Evolutionary conservation across 2,888 invertebrate genomes (phyloP), one percentile per base, ranked within the genome.

Genomic region (Drosophila anomelani): DNA sequence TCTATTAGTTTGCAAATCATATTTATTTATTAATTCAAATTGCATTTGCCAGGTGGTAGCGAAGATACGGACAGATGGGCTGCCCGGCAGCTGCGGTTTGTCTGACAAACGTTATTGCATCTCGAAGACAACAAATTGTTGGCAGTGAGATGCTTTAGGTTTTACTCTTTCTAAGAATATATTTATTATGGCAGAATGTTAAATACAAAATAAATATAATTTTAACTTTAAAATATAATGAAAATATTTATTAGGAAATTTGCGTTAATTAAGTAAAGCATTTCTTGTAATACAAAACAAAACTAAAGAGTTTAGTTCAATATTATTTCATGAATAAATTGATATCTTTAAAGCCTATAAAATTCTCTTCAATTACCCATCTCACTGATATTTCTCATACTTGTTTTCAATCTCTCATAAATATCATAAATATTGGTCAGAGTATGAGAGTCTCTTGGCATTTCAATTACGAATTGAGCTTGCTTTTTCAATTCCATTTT

Each of bases 1-100:
- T 71, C 71, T 69, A 71, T 77, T 76, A 74, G 74, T 74, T 59
- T 61, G 47, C 64, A 81, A 85, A 85, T 88, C 83, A 80, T 80
- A 88, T 85, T 85, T 83, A 85, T 88, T 88, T 85, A 88, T 88
- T 88, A 88, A 78, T 80, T 83, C 66, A 81, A 85, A 85, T 88
- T 85, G 80, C 83, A 80, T 85, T 83, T 66, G 68, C 56, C 79
- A 79, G 74, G 72, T 70, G 67, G 70, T 59, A 70, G 29, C 36
- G 4, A 5, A 38, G 57, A 62, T 29, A 23, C 44, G 29, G 20
- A 36, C 29, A 29, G 29, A 6, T 26, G 23, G 17, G 34, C 34
- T 43, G 34, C 34, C 41, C 43, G 57, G 20, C 63, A 51, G 43
- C 51, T 62, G 64, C n/a, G 51, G 32, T 38, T 51, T 43, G 49